Percentiles rank a stretch among this genome's conserved stretches.
Evolutionary conservation across 1,140 invertebrate genomes (phyloP).

Genomic region (Temnothorax nylanderi): DNA sequence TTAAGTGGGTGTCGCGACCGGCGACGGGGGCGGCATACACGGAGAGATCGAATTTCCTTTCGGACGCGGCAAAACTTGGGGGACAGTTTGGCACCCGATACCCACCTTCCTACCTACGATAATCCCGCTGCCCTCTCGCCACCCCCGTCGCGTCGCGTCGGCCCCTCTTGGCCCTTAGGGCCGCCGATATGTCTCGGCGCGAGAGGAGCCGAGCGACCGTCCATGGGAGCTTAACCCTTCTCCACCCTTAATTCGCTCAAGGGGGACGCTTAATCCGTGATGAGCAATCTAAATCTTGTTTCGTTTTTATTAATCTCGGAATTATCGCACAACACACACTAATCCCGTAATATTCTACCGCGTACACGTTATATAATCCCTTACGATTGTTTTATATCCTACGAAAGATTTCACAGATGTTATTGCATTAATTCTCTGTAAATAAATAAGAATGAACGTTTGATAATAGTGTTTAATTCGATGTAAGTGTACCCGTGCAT

Average conservation of each 20-base stretch:
- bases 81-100: slow-evolving; percentile 67
- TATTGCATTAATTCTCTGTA: background rate
- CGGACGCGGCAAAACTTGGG: slow-evolving; percentile 66
- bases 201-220: background rate
- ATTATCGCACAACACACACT: background rate
- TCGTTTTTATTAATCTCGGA: slow-evolving; percentile 21
- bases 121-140: slow-evolving; percentile 24
- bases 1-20: slow-evolving; percentile 75
- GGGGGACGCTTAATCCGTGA: slow-evolving; percentile 13
- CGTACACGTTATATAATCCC: background rate
- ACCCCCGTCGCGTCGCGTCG: background rate
- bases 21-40: slow-evolving; percentile 56
- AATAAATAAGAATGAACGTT: background rate
- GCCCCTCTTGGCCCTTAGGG: background rate
- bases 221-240: slow-evolving; percentile 23
- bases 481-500: background rate
- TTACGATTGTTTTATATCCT: background rate
- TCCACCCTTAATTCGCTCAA: slow-evolving; percentile 5
- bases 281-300: slow-evolving; percentile 41
- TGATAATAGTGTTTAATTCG: background rate
- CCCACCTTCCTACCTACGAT: slow-evolving; percentile 30
- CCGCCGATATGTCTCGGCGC: slow-evolving; percentile 1
- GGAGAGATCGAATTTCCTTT: slow-evolving; percentile 68
- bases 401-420: background rate
- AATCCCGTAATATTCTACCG: background rate